These are phyloP conservation scores for Falco berigora DNA, from an alignment of 2,797 vertebrate species.

Conservation along the genomic window DNA sequence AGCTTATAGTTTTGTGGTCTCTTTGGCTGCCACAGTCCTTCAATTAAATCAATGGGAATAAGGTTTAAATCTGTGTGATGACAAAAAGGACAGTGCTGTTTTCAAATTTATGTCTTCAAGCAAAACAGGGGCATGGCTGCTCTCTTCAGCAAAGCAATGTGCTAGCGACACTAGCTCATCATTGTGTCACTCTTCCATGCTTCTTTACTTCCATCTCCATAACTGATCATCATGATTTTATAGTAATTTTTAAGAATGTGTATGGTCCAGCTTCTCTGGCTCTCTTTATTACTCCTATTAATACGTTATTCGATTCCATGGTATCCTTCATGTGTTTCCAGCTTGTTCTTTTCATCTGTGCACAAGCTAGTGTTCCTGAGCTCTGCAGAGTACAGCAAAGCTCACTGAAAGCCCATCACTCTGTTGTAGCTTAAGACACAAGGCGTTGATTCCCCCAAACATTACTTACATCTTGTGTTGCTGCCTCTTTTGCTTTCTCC, in stretches of 20 bases:
- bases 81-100: background rate
- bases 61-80: background rate
- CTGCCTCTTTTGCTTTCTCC: background rate
- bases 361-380: background rate
- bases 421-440: background rate
- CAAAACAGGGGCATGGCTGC: background rate
- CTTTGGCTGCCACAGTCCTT: background rate
- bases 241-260: background rate
- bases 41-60: background rate
- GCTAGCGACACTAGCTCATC: background rate
- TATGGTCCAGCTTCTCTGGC: background rate
- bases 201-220: background rate
- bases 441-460: background rate
- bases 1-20: background rate
- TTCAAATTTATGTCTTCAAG: background rate
- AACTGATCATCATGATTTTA: background rate
- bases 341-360: background rate
- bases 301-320: background rate
- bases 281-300: background rate
- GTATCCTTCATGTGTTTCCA: background rate
- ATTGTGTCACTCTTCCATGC: fast-evolving
- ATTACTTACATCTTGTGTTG: background rate
- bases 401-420: background rate
- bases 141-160: background rate
- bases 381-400: background rate